These are phyloP conservation scores for Dynastes grantii DNA, from an alignment of 2,888 invertebrate species.

Conservation along the genomic window DNA sequence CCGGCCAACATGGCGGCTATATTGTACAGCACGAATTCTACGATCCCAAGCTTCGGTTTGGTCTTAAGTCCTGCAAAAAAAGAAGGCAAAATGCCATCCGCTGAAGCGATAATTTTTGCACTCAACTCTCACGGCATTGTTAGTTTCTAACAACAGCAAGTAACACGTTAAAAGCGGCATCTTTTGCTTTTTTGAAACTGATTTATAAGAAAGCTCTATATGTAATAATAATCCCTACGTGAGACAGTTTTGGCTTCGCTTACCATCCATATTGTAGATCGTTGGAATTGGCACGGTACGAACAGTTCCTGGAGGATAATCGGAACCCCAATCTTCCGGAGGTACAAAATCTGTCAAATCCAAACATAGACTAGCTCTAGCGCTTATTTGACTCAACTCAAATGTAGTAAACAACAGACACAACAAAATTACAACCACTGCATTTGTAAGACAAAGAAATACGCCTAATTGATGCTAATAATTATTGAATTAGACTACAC, in stretches of 20 bases:
- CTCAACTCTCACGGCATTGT: not conserved
- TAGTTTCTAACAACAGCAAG: constrained; percentile 18
- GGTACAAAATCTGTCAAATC: constrained; percentile 68
- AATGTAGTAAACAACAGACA: constrained; percentile 44
- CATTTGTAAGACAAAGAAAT: not conserved
- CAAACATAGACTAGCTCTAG: constrained; percentile 60
- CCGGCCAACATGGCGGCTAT: constrained; percentile 93
- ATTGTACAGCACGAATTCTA: constrained; percentile 88
- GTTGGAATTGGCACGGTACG: constrained; percentile 85
- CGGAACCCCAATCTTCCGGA: constrained; percentile 78
- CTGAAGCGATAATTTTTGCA: no score
- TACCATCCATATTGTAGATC: constrained; percentile 84
- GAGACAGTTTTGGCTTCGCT: constrained; percentile 53
- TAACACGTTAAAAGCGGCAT: not conserved
- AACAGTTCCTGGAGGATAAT: constrained; percentile 73
- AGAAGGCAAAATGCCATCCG: no score
- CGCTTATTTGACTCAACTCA: constrained; percentile 55
- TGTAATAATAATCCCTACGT: no score
- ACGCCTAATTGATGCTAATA: not conserved
- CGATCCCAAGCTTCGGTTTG: constrained; percentile 81
- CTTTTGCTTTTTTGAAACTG: not conserved
- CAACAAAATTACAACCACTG: constrained; percentile 33
- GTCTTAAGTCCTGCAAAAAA: constrained; percentile 70
- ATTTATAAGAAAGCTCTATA: not conserved
- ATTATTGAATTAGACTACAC: constrained; percentile 17